Base-by-base conservation (phyloP, 2,113 vertebrate genomes). In the Dendrocopos noguchii region DNA sequence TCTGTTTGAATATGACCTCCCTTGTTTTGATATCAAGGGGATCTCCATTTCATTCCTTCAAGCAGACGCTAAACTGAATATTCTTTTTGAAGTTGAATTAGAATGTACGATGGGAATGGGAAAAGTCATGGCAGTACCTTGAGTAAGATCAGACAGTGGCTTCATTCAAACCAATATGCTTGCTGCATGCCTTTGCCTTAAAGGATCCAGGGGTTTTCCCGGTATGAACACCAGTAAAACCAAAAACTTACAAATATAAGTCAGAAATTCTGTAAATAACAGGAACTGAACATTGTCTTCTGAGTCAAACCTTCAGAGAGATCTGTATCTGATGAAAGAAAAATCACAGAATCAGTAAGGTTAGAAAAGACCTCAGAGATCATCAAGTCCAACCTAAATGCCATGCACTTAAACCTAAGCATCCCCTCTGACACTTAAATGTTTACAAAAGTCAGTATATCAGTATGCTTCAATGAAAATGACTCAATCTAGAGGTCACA, bases 31-130 rank as follows among this genome's bases (percentile, higher is more conserved):
- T 86, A 84, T 27, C 59, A 81, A 95, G 80, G 83, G 88, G 93
- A 93, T 79, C 77, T 78, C 73, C 44, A 20, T 65, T 88, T 88
- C 88, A 78, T 78, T 88, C 88, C 92, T 93, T 95, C 92, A 93
- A 88, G 83, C 44, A 67, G 70, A 88, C 73, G 88, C 84, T 94
- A 90, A 93, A 78, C 80, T 94, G 84, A 95, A 78, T 91, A 96
- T 91, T 94, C 96, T 72, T 90, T 95, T 74, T 93, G 93, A 95
- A 96, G 80, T 25, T 91, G 61, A 93, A 91, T 95, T 93, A 81
- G 85, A 91, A 93, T 88, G 73, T 86, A 44, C 57, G 64, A 57
- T 79, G 70, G 73, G 65, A 84, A 81, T 29, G 77, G 59, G 21
- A 36, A 78, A 90, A 61, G 22, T 80, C 87, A 74, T 31, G 84